phyloP scores from a whole-genome alignment of 2,113 vertebrate species.

The Ictidomys tridecemlineatus region DNA sequence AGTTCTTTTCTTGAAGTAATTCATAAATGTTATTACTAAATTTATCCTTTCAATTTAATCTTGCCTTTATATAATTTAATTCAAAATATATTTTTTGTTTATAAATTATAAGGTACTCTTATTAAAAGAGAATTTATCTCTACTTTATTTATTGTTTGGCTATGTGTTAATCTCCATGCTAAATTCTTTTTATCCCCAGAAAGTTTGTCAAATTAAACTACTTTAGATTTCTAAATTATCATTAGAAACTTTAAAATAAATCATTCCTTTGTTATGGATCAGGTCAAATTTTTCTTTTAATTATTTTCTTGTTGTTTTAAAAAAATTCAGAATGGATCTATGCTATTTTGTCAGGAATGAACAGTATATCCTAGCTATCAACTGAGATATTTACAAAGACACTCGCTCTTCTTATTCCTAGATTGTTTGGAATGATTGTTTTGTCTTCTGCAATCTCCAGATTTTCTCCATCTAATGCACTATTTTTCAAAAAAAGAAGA shows the following conservation, averaged over 20 bases:
- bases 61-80: slow-evolving; percentile 13
- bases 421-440: background rate
- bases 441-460: background rate
- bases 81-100: slow-evolving; percentile 49
- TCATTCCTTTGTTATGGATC: slow-evolving; percentile 14
- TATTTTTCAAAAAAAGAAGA: background rate
- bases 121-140: background rate
- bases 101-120: background rate
- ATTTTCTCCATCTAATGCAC: background rate
- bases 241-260: background rate
- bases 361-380: background rate
- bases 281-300: slow-evolving; percentile 48
- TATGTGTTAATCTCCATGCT: slow-evolving; percentile 1
- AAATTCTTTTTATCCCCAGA: background rate
- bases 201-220: slow-evolving; percentile 14
- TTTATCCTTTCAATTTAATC: background rate
- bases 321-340: background rate
- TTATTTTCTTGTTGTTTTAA: slow-evolving; percentile 9
- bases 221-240: slow-evolving; percentile 38
- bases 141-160: background rate
- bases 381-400: background rate
- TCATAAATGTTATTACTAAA: background rate
- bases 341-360: background rate
- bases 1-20: background rate
- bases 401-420: background rate